Evolutionary conservation across 2,797 vertebrate species (phyloP).

Genomic region (Melanitta fusca): DNA sequence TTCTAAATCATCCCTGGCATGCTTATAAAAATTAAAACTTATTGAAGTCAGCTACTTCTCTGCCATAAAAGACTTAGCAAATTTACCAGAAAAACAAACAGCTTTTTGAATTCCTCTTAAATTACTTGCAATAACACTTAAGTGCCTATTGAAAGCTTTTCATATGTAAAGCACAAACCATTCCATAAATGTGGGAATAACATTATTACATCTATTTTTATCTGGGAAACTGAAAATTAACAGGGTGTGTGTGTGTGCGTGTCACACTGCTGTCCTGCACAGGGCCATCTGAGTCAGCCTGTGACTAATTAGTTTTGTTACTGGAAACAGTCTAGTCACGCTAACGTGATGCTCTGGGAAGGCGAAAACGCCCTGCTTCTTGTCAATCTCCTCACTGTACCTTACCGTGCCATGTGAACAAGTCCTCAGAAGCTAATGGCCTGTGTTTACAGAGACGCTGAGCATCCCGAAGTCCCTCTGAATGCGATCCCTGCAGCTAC

Average conservation of each 20-base stretch:
- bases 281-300: not conserved
- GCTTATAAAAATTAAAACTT: not conserved
- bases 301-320: not conserved
- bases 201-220: not conserved
- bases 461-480: not conserved
- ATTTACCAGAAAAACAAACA: not conserved
- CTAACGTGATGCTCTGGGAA: not conserved
- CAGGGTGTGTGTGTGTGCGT: fast-evolving
- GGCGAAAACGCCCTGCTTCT: not conserved
- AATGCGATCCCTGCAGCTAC: not conserved
- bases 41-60: not conserved
- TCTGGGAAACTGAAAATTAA: not conserved
- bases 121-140: not conserved
- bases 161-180: not conserved
- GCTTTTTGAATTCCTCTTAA: not conserved
- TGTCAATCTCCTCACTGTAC: fast-evolving
- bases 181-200: not conserved
- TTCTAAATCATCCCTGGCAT: not conserved
- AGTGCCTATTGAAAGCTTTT: not conserved
- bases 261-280: not conserved
- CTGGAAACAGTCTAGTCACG: not conserved
- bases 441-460: not conserved
- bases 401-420: not conserved
- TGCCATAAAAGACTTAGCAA: not conserved
- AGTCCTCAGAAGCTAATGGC: not conserved